phyloP scores from a whole-genome alignment of 2,113 vertebrate species.

The Ictidomys tridecemlineatus region DNA sequence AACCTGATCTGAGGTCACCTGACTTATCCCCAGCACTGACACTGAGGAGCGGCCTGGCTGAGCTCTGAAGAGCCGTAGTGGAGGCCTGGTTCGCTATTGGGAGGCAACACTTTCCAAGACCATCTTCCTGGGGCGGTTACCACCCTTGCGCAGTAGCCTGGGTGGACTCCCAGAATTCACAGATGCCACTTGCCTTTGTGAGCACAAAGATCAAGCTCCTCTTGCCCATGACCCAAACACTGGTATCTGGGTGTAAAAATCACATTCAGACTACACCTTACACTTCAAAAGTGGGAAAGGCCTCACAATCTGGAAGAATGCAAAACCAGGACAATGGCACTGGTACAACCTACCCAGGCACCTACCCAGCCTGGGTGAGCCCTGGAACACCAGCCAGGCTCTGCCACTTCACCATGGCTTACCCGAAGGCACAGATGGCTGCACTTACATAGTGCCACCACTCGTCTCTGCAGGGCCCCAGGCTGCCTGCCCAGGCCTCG shows the following conservation, averaged over 20 bases:
- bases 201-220: background rate
- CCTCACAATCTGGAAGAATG: background rate
- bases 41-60: background rate
- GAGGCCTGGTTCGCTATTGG: background rate
- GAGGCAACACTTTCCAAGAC: background rate
- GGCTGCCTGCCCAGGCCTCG: background rate
- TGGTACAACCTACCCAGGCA: accelerated
- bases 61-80: background rate
- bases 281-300: background rate
- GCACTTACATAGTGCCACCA: background rate
- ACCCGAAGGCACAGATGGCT: background rate
- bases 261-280: background rate
- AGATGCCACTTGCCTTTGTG: background rate
- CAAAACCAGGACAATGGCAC: too few species aligned
- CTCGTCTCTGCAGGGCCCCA: background rate
- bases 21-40: background rate
- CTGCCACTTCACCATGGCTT: background rate
- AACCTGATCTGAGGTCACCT: background rate
- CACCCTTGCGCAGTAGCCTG: background rate
- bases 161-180: background rate
- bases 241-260: background rate
- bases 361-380: accelerated
- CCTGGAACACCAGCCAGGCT: background rate
- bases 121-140: background rate
- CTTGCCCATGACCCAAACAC: background rate